Base-by-base conservation (phyloP, 1,140 invertebrate species). In the Pachypeltis micranthus region DNA sequence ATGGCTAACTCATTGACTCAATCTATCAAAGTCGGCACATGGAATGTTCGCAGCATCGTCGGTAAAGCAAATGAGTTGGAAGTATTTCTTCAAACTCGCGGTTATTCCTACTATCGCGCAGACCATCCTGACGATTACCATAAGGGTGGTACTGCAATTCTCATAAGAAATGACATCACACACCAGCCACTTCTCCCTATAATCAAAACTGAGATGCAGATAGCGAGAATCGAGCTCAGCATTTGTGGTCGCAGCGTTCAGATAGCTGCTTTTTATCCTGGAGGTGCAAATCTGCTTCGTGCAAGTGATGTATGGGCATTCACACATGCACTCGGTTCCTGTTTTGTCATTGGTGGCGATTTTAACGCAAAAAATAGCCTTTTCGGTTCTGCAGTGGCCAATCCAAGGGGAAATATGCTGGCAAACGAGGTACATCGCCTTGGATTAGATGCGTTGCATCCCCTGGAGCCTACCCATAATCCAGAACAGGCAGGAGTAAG, bases 291-390 rank as follows among this genome's bases (percentile, higher is more conserved):
- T 19, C 19, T 16, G n/a, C 29, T 59, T 7, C 57, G n/a, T 2
- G 29, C 57, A 12, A 59, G 26, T 7, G 57, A 59, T 31, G 57
- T 59, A n/a, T 59, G 57, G 57, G 57, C 25, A n/a, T n/a, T n/a
- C n/a, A 31, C 26, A 28, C 57, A 59, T 59, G 26, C 28, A 29
- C 27, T 59, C 2, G 57, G 57, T 12, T 12, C 57, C n/a, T 19
- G 57, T 34, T 59, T 59, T n/a, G 31, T 59, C 19, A 29, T 59
- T n/a, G 55, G 55, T 26, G 55, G 25, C 27, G 55, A 57, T 28
- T 57, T 57, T 57, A 27, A 57, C 27, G 57, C 57, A 1, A 59
- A 59, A 59, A 14, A 59, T 23, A 2, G 16, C 1, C 14, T 28
- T 14, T 59, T 59, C 28, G 51, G 25, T 19, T 55, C 25, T 7